These are phyloP conservation scores for Isaurus tuberculatus DNA, from an alignment of 92 coral and sea anemone species.

Conservation along the genomic window DNA sequence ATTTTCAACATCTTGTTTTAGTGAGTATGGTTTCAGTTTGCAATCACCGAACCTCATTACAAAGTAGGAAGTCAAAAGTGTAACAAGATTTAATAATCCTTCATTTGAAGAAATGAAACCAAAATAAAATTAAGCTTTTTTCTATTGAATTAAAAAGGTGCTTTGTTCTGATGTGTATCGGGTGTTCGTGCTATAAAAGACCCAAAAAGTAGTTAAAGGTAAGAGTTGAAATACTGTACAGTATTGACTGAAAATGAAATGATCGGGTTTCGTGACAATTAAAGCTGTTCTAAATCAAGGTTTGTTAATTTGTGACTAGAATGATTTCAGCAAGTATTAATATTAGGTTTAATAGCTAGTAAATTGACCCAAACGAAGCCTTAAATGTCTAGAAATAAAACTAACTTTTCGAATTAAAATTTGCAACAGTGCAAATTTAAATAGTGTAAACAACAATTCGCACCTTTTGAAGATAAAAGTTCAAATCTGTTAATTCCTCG, in stretches of 20 bases:
- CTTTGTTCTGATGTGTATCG: background rate
- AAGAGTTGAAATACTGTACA: background rate
- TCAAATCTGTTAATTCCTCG: background rate
- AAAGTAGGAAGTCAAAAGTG: background rate
- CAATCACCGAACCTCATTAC: background rate
- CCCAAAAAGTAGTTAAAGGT: background rate
- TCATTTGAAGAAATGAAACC: slow-evolving; percentile 5
- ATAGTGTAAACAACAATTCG: background rate
- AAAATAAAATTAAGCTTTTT: background rate
- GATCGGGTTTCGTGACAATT: slow-evolving; percentile 42
- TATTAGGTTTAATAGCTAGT: slow-evolving; percentile 35
- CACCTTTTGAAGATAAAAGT: background rate
- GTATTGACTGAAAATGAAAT: slow-evolving; percentile 10
- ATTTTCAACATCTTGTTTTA: slow-evolving; percentile 8
- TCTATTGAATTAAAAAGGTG: slow-evolving; percentile 7
- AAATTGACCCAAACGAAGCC: slow-evolving; percentile 36
- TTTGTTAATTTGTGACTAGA: slow-evolving; percentile 49
- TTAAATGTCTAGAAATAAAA: slow-evolving; percentile 7
- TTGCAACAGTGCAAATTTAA: background rate
- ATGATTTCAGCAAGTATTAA: slow-evolving; percentile 34
- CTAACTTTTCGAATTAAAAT: slow-evolving; percentile 11
- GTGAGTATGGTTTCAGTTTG: background rate
- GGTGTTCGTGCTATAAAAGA: background rate
- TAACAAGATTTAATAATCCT: background rate
- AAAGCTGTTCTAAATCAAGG: slow-evolving; percentile 33